phyloP scores from a whole-genome alignment of 2,797 vertebrate genomes.

The Crenichthys baileyi region DNA sequence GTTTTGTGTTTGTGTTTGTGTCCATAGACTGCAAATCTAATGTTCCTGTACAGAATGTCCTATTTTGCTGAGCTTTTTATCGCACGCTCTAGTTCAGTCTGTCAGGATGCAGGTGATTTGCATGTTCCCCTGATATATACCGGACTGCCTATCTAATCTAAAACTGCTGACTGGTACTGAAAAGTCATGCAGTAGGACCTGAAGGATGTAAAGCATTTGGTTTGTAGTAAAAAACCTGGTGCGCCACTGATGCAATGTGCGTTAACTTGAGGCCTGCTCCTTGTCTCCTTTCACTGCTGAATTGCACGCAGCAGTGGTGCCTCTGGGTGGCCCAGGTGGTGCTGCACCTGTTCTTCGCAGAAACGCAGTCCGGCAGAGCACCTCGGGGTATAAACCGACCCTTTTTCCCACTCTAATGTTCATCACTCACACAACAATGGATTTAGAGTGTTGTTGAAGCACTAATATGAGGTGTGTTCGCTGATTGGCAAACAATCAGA shows the following conservation, averaged over 20 bases:
- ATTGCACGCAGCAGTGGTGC: conserved; percentile 63
- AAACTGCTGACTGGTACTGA: conserved; percentile 71
- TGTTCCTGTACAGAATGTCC: conserved; percentile 77
- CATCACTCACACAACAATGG: conserved; percentile 58
- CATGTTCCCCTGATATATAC: conserved; percentile 78
- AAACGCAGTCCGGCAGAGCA: conserved; percentile 55
- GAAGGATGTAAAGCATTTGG: conserved; percentile 55
- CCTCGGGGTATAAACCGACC: conserved; percentile 67
- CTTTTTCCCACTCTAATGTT: conserved; percentile 38
- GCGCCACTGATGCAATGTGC: conserved; percentile 52
- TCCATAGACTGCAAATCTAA: conserved; percentile 64
- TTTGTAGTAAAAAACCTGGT: conserved; percentile 43
- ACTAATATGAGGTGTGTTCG: not conserved
- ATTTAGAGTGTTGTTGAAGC: conserved; percentile 21
- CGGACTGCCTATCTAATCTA: conserved; percentile 73
- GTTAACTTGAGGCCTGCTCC: conserved; percentile 53
- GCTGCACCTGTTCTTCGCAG: conserved; percentile 77
- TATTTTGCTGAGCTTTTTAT: conserved; percentile 70
- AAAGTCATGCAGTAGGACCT: conserved; percentile 73
- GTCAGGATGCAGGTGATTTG: conserved; percentile 76
- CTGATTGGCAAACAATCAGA: not conserved
- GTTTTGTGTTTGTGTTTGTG: conserved; percentile 54
- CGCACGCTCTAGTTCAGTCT: conserved; percentile 76
- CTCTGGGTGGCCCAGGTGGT: conserved; percentile 80
- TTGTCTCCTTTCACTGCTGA: conserved; percentile 40